Evolutionary conservation across 2,888 invertebrate species (phyloP).

Genomic region (Oscheius sp.): DNA sequence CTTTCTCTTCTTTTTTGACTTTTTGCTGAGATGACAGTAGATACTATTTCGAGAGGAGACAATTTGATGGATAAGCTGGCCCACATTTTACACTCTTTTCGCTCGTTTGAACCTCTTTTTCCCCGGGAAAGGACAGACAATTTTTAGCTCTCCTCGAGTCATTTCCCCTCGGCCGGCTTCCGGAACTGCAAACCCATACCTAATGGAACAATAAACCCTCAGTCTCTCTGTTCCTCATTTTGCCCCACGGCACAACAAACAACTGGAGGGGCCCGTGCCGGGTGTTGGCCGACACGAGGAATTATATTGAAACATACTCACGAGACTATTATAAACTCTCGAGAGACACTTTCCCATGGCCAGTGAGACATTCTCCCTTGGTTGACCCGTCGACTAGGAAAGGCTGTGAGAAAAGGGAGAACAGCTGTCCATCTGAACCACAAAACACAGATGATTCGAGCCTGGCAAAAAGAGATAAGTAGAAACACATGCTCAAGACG

Average conservation of each 20-base stretch:
- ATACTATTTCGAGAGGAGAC: background rate
- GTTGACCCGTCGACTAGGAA: background rate
- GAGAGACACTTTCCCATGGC: background rate
- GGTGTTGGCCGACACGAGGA: conserved; percentile 16
- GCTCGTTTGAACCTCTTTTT: background rate
- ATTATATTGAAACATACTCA: conserved; percentile 35
- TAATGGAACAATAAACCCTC: no score
- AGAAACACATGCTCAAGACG: no score
- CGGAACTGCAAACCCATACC: no score
- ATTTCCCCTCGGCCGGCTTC: no score
- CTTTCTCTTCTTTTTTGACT: no score
- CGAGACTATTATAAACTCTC: conserved; percentile 28
- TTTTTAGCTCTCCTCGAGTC: no score
- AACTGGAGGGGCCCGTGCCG: conserved; percentile 30
- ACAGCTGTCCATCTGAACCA: background rate
- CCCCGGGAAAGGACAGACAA: background rate
- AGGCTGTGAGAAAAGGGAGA: background rate
- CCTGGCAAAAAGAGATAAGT: no score
- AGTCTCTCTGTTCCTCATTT: background rate
- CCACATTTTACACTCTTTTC: background rate
- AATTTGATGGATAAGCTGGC: background rate
- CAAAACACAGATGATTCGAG: conserved; percentile 2
- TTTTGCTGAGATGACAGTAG: no score
- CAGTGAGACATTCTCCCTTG: background rate
- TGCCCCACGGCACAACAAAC: conserved; percentile 31